phyloP scores from a whole-genome alignment of 2,113 vertebrate genomes.

The Jaculus jaculus region DNA sequence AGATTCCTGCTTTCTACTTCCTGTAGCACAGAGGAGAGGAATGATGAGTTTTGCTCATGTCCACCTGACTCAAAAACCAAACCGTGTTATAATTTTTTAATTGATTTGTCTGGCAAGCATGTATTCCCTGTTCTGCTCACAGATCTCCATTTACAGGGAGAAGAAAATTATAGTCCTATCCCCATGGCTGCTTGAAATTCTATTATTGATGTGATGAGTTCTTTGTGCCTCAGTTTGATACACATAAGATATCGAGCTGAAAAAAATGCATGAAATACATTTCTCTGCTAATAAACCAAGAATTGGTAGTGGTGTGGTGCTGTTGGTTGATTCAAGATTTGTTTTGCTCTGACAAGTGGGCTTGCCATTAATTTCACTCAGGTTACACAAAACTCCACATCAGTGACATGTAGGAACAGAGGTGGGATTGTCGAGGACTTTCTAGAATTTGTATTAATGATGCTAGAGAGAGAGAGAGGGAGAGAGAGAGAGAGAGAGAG shows the following conservation, averaged over 20 bases:
- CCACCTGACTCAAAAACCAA: conserved; percentile 21
- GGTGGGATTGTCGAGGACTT: neutral
- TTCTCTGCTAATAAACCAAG: conserved; percentile 28
- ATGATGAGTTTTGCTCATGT: neutral
- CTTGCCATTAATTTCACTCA: conserved; percentile 60
- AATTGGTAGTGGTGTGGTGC: conserved; percentile 13
- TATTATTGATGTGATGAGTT: conserved; percentile 68
- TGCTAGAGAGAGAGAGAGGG: conserved; percentile 31
- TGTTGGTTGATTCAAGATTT: conserved; percentile 73
- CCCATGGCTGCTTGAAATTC: conserved; percentile 61
- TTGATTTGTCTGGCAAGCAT: conserved; percentile 63
- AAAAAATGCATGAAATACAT: conserved; percentile 58
- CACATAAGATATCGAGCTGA: conserved; percentile 72
- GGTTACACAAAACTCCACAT: neutral
- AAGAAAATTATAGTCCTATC: conserved; percentile 55
- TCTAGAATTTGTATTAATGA: conserved; percentile 40
- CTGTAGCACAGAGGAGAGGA: neutral
- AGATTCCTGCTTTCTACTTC: conserved; percentile 35
- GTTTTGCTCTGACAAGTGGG: conserved; percentile 66
- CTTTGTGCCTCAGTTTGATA: conserved; percentile 70
- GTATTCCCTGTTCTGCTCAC: conserved; percentile 51
- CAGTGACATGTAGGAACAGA: conserved; percentile 38
- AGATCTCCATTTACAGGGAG: conserved; percentile 59
- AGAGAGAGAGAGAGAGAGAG: neutral
- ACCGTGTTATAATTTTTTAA: conserved; percentile 74